Conservation (phyloP, 2,797 vertebrate genomes). For the Platyrinchus mystaceus region DNA sequence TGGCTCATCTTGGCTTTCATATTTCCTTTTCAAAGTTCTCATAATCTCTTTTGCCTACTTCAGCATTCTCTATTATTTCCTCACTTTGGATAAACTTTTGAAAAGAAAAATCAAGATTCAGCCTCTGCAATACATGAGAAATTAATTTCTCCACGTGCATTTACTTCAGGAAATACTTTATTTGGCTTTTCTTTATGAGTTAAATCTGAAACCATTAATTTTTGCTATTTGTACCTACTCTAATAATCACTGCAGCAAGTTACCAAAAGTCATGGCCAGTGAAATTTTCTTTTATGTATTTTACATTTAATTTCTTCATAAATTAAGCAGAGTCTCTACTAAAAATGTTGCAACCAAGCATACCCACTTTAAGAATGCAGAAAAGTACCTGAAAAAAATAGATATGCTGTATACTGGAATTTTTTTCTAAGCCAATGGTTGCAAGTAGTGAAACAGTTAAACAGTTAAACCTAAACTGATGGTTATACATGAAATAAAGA, state of each 20-base stretch:
- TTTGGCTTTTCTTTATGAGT: neutral
- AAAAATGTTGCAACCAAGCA: neutral
- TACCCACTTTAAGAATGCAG: neutral
- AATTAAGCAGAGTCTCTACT: neutral
- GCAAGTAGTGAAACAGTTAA: neutral
- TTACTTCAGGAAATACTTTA: neutral
- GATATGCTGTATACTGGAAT: fast-evolving
- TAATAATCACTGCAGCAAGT: neutral
- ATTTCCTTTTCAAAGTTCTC: neutral
- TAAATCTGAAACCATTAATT: neutral
- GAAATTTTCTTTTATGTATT: neutral
- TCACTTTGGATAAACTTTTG: neutral
- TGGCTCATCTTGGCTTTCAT: neutral
- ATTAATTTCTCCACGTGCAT: neutral
- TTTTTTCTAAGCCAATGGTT: neutral
- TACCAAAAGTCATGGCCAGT: neutral
- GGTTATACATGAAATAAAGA: neutral
- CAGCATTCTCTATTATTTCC: neutral
- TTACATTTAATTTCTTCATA: neutral
- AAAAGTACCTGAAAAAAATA: neutral
- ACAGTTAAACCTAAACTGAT: neutral
- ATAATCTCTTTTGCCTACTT: neutral
- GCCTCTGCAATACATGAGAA: neutral
- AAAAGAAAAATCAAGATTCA: neutral
- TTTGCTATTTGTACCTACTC: neutral